These are phyloP conservation scores for Protobothrops mucrosquamatus DNA, from an alignment of 2,113 vertebrate species.

Conservation along the genomic window DNA sequence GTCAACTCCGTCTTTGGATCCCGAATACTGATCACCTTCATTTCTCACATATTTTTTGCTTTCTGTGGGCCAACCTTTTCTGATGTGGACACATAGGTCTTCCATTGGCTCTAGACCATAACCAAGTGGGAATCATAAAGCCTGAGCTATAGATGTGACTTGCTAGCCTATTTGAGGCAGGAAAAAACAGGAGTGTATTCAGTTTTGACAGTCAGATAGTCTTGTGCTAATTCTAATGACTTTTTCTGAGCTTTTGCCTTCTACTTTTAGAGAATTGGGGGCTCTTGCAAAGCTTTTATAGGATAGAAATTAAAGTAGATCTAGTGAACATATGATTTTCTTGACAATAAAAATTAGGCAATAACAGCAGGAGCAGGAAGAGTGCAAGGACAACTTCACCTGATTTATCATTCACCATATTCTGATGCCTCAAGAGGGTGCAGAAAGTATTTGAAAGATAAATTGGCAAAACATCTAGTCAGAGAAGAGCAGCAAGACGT, in stretches of 20 bases:
- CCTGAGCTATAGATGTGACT: not conserved
- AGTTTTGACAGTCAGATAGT: constrained; percentile 44
- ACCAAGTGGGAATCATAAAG: constrained; percentile 37
- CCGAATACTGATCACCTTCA: not conserved
- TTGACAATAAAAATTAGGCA: constrained; percentile 62
- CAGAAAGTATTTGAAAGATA: constrained; percentile 10
- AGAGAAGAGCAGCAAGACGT: not conserved
- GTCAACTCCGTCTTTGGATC: constrained; percentile 7
- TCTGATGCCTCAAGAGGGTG: constrained; percentile 41
- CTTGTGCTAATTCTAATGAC: constrained; percentile 52
- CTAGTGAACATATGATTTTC: constrained; percentile 58
- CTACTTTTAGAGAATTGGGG: constrained; percentile 50
- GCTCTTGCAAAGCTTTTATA: constrained; percentile 25
- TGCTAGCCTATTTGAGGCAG: constrained; percentile 13
- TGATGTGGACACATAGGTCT: constrained; percentile 24
- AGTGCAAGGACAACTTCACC: constrained; percentile 32
- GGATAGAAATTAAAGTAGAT: constrained; percentile 57
- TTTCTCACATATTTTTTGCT: constrained; percentile 11
- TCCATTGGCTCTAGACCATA: constrained; percentile 23
- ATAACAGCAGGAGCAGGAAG: not conserved
- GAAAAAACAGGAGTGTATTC: constrained; percentile 52
- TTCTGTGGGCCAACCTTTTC: not conserved
- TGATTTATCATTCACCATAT: constrained; percentile 45
- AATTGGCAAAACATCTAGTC: not conserved
- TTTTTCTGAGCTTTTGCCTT: constrained; percentile 51